phyloP scores from a whole-genome alignment of 2,113 vertebrate species.

The Steatornis caripensis region DNA sequence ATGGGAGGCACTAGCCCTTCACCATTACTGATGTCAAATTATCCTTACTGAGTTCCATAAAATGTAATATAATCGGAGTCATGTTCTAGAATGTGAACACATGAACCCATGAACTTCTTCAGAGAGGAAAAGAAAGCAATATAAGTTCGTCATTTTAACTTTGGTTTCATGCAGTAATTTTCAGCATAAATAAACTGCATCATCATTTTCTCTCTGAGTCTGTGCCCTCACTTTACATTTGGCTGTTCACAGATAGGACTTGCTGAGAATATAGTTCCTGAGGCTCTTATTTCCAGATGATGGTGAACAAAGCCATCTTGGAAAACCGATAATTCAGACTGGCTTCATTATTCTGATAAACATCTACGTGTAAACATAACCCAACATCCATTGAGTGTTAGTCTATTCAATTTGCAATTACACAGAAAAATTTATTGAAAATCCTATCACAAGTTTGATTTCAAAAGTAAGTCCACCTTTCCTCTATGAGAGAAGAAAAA shows the following conservation, averaged over 20 bases:
- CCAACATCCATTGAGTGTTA: neutral
- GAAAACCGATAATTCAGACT: neutral
- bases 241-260: neutral
- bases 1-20: neutral
- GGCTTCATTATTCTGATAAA: neutral
- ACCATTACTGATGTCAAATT: neutral
- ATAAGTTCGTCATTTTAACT: neutral
- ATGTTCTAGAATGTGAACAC: neutral
- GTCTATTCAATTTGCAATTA: neutral
- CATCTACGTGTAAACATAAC: neutral
- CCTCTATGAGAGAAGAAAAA: too few relatives aligned
- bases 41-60: neutral
- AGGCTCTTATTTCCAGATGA: neutral
- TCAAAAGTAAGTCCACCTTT: neutral
- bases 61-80: neutral
- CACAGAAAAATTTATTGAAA: neutral
- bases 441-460: neutral
- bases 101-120: neutral
- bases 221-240: neutral
- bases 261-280: neutral
- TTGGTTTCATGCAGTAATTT: neutral
- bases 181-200: neutral
- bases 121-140: neutral
- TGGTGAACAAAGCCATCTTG: neutral
- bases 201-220: neutral